A percentile compares a stretch with the other conserved stretches of the same genome.
Conservation (phyloP, 37 sponge, comb jelly and placozoan species). For the Crambe crambe region DNA sequence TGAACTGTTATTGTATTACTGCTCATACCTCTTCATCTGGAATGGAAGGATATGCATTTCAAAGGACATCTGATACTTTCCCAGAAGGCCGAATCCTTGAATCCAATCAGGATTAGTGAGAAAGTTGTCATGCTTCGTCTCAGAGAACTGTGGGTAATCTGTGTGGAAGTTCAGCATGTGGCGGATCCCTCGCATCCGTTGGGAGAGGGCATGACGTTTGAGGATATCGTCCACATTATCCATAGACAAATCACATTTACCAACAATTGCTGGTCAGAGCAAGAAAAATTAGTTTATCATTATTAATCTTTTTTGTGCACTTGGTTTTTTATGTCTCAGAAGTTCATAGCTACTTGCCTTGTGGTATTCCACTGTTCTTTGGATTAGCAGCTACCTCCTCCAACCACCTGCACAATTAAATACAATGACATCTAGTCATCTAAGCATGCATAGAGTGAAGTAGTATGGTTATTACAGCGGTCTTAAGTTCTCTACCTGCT, state of each 20-base stretch:
- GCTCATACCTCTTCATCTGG: slow-evolving; percentile 55
- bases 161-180: slow-evolving; percentile 84
- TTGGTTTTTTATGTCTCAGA: neutral
- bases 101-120: slow-evolving; percentile 79
- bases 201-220: slow-evolving; percentile 53
- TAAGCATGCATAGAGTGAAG: neutral
- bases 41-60: slow-evolving; percentile 73
- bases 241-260: slow-evolving; percentile 46
- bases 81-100: slow-evolving; percentile 66
- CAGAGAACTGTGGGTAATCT: slow-evolving; percentile 34
- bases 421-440: slow-evolving; percentile 4
- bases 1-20: neutral
- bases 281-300: neutral
- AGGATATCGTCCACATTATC: slow-evolving; percentile 51
- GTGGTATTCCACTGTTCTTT: slow-evolving; percentile 25
- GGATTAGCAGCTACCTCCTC: slow-evolving; percentile 37
- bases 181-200: slow-evolving; percentile 75
- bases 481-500: no score
- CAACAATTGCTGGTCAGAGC: slow-evolving; percentile 29
- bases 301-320: neutral
- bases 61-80: slow-evolving; percentile 78
- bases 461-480: no score
- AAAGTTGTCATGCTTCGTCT: slow-evolving; percentile 65
- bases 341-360: slow-evolving; percentile 14
- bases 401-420: slow-evolving; percentile 35